phyloP scores from a whole-genome alignment of 2,888 invertebrate genomes.

The Nipponacmea schrenckii region DNA sequence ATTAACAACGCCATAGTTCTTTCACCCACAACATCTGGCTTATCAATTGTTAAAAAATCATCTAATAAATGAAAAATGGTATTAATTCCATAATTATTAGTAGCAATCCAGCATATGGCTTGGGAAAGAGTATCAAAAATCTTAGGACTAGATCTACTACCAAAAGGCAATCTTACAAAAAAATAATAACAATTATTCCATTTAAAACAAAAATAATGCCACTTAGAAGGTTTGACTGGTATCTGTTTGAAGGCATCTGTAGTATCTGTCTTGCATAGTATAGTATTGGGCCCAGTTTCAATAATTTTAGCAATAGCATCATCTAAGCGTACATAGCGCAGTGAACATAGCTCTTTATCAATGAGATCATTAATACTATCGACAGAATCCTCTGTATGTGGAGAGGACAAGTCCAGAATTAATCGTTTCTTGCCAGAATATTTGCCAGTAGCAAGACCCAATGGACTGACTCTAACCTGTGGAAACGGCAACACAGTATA shows the following conservation, averaged over 20 bases:
- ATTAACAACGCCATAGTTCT: conserved; percentile 19
- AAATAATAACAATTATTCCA: conserved; percentile 3
- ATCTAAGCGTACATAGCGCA: conserved; percentile 33
- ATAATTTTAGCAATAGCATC: conserved; percentile 30
- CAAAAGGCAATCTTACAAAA: conserved; percentile 18
- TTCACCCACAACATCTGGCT: conserved; percentile 7
- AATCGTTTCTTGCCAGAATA: conserved; percentile 32
- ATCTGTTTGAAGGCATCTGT: conserved; percentile 31
- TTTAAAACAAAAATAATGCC: conserved; percentile 19
- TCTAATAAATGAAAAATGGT: conserved; percentile 22
- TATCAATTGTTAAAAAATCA: conserved; percentile 23
- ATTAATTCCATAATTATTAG: conserved; percentile 12
- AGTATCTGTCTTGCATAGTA: conserved; percentile 31
- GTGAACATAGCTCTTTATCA: conserved; percentile 28
- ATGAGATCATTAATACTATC: conserved; percentile 34
- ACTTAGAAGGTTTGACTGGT: conserved; percentile 17
- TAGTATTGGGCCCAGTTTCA: conserved; percentile 16
- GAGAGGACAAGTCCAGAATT: conserved; percentile 34
- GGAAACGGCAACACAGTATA: conserved; percentile 24
- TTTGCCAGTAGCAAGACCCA: conserved; percentile 31
- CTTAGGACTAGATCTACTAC: conserved; percentile 17
- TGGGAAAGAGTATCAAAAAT: conserved; percentile 22
- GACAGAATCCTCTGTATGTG: conserved; percentile 19
- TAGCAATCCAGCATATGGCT: conserved; percentile 25
- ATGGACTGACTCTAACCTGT: conserved; percentile 26